A percentile compares a stretch with the other conserved stretches of the same genome.
phyloP scores from a whole-genome alignment of 1,140 invertebrate genomes.

The Apis dorsata region DNA sequence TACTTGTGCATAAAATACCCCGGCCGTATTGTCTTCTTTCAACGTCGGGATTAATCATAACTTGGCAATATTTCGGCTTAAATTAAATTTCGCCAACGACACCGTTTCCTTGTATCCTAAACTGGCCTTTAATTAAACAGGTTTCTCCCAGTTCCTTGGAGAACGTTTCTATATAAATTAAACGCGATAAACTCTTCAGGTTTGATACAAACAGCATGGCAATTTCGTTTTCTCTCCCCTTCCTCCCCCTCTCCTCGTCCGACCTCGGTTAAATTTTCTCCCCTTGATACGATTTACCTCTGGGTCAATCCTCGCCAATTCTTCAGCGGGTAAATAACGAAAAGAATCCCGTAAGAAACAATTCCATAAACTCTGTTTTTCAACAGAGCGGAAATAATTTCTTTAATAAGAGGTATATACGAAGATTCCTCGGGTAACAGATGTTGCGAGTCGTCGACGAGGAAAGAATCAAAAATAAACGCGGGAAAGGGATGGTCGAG shows the following conservation, averaged over 20 bases:
- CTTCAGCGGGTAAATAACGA: neutral
- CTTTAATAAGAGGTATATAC: neutral
- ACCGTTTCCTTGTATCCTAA: conserved; percentile 10
- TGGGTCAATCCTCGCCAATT: neutral
- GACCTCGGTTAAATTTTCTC: neutral
- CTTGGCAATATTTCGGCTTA: conserved; percentile 11
- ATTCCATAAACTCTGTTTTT: neutral
- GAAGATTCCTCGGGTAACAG: neutral
- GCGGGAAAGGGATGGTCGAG: neutral
- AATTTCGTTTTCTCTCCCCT: neutral
- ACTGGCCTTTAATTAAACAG: conserved; percentile 24
- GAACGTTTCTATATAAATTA: conserved; percentile 32
- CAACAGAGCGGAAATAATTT: conserved; percentile 13
- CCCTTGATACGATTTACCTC: conserved; percentile 12
- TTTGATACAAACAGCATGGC: conserved; percentile 5
- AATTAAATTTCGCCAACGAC: conserved; percentile 30
- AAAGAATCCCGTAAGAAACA: neutral
- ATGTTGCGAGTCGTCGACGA: neutral
- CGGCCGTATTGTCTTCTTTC: conserved; percentile 8
- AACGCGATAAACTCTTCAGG: neutral
- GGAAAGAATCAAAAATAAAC: neutral
- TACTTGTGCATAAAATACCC: neutral
- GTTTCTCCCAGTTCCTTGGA: neutral
- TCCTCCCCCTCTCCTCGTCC: neutral
- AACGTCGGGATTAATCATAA: conserved; percentile 23